Evolutionary conservation across 1,140 invertebrate genomes (phyloP).

Genomic region (Belonocnema kinseyi): DNA sequence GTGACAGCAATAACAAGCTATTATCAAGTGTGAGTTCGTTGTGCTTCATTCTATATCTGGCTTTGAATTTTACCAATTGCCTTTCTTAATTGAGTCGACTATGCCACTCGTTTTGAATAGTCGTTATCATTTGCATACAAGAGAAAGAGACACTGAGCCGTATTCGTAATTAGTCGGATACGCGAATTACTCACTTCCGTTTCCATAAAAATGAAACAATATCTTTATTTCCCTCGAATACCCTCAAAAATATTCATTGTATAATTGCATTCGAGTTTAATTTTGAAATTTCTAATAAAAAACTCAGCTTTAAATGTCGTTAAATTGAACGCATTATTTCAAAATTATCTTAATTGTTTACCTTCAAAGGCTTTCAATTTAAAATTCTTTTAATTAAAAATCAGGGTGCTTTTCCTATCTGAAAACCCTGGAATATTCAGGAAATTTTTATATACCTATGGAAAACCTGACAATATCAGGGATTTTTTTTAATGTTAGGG

Average conservation of each 20-base stretch:
- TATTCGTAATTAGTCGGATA: slow-evolving; percentile 21
- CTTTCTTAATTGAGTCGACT: slow-evolving; percentile 54
- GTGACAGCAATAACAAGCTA: background rate
- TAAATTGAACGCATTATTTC: no score
- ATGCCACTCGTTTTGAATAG: slow-evolving; percentile 3
- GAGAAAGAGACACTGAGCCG: slow-evolving; percentile 22
- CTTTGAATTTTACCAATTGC: slow-evolving; percentile 55
- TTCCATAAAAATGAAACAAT: slow-evolving; percentile 17
- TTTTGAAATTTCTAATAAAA: no score
- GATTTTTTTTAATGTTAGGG: no score
- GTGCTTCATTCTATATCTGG: slow-evolving; percentile 41
- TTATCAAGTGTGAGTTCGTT: slow-evolving; percentile 45
- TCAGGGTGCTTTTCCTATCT: no score
- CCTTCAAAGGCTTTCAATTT: no score
- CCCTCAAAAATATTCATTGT: background rate
- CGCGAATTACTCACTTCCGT: slow-evolving; percentile 26
- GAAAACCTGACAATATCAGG: no score
- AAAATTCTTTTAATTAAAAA: no score
- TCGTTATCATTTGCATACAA: slow-evolving; percentile 26
- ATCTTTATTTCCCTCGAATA: background rate
- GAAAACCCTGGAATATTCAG: no score
- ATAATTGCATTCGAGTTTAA: no score
- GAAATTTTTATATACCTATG: no score
- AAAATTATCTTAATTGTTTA: no score
- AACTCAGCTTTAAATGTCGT: no score